Evolutionary conservation across 2,888 invertebrate species (phyloP).

Genomic region (Conistra vaccinii): DNA sequence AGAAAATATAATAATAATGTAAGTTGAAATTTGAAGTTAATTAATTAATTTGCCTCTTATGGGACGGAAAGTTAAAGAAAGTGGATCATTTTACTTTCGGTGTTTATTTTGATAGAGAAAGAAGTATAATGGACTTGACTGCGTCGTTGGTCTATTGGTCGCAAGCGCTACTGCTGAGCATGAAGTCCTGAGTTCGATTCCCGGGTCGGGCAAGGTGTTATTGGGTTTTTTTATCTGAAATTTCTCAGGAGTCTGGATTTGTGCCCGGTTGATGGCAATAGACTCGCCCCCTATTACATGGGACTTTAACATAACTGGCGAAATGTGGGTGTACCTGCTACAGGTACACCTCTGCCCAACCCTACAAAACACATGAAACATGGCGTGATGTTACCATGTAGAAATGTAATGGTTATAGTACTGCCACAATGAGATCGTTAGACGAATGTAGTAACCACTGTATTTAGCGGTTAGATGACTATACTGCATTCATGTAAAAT

Average conservation of each 20-base stretch:
- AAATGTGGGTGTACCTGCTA: no score
- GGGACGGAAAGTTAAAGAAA: constrained; percentile 45
- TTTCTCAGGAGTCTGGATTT: no score
- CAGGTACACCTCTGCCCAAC: no score
- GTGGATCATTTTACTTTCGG: constrained; percentile 27
- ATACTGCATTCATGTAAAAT: constrained; percentile 12
- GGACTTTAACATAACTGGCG: no score
- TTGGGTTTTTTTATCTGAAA: no score
- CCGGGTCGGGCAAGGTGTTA: no score
- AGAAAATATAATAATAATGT: constrained; percentile 29
- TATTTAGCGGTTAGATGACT: constrained; percentile 25
- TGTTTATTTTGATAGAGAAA: constrained; percentile 46
- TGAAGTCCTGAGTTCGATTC: no score
- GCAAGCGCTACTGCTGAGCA: no score
- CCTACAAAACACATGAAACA: no score
- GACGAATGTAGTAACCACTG: constrained; percentile 25
- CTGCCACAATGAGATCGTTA: constrained; percentile 24
- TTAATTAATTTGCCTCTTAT: constrained; percentile 22
- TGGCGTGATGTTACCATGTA: neutral
- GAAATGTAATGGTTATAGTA: constrained; percentile 12
- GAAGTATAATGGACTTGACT: constrained; percentile 7
- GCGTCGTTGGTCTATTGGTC: no score
- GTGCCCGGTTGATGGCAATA: no score
- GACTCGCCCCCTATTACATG: no score
- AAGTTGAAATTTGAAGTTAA: constrained; percentile 8